These are phyloP conservation scores for Clamator glandarius DNA, from an alignment of 2,797 vertebrate species.

Conservation along the genomic window DNA sequence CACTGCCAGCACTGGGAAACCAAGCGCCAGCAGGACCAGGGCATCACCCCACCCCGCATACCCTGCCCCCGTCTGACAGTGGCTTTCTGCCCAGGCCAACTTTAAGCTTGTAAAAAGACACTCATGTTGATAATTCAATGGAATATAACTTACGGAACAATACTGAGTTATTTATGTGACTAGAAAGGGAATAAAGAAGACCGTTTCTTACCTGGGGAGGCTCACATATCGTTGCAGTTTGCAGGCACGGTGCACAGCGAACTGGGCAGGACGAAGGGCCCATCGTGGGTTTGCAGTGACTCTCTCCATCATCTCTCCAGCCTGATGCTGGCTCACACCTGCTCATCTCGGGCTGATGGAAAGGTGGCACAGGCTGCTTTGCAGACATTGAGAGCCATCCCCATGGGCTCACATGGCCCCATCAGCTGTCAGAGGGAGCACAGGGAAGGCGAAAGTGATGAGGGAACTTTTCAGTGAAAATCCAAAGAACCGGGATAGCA, in stretches of 20 bases:
- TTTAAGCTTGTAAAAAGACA: background rate
- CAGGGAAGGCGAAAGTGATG: background rate
- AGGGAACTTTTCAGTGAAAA: background rate
- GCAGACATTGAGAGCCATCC: background rate
- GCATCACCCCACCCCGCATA: background rate
- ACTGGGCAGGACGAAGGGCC: background rate
- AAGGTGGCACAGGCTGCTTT: background rate
- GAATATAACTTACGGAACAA: rapidly evolving
- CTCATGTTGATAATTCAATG: background rate
- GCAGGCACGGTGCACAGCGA: rapidly evolving
- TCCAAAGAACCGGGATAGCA: background rate
- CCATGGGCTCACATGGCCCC: background rate
- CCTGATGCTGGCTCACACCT: background rate
- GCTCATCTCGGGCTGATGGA: rapidly evolving
- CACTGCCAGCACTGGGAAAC: rapidly evolving
- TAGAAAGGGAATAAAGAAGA: background rate
- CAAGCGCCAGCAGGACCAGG: background rate
- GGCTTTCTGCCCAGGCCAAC: background rate
- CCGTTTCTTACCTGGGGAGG: background rate
- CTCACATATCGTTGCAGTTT: rapidly evolving
- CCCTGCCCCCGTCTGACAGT: rapidly evolving
- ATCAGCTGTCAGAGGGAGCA: background rate
- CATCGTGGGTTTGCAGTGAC: rapidly evolving
- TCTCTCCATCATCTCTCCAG: background rate
- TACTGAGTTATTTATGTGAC: background rate